A percentile compares a stretch with the other conserved stretches of the same genome.
Conservation (phyloP, 2,113 vertebrate species). For the Uria aalge region DNA sequence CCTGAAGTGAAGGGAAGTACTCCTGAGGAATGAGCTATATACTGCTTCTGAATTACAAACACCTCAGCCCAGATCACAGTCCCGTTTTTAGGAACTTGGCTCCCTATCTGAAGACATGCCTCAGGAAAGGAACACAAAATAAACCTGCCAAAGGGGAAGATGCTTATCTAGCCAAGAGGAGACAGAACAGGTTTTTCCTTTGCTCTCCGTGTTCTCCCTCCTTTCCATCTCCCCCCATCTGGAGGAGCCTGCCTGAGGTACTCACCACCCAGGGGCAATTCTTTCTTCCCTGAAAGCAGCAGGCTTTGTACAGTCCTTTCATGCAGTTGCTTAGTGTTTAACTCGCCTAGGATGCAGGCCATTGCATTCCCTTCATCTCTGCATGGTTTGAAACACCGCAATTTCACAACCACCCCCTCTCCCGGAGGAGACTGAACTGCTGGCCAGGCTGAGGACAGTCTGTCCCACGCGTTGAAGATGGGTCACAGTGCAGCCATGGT, state of each 20-base stretch:
- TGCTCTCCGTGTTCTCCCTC: not conserved
- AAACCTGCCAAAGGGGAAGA: not conserved
- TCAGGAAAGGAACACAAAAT: conserved; percentile 26
- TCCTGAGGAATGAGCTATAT: conserved; percentile 30
- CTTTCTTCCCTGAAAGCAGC: not conserved
- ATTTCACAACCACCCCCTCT: not conserved
- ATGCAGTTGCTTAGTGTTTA: not conserved
- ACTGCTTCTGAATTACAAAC: conserved; percentile 45
- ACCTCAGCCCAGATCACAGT: not conserved
- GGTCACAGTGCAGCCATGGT: not conserved
- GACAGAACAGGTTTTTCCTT: conserved; percentile 17
- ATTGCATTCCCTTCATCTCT: not conserved
- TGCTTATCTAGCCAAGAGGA: not conserved
- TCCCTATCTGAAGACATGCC: not conserved
- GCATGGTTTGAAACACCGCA: not conserved
- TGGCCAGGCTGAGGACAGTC: not conserved
- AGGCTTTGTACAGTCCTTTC: not conserved
- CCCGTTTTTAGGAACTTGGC: not conserved
- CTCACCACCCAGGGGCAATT: not conserved
- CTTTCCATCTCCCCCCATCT: not conserved
- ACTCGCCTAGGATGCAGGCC: not conserved
- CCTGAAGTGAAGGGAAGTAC: conserved; percentile 42
- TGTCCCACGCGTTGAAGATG: fast-evolving
- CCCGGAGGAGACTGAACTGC: not conserved
- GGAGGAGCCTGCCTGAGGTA: not conserved